Conservation (phyloP, 1,140 invertebrate species). For the Zelostemma sp. region DNA sequence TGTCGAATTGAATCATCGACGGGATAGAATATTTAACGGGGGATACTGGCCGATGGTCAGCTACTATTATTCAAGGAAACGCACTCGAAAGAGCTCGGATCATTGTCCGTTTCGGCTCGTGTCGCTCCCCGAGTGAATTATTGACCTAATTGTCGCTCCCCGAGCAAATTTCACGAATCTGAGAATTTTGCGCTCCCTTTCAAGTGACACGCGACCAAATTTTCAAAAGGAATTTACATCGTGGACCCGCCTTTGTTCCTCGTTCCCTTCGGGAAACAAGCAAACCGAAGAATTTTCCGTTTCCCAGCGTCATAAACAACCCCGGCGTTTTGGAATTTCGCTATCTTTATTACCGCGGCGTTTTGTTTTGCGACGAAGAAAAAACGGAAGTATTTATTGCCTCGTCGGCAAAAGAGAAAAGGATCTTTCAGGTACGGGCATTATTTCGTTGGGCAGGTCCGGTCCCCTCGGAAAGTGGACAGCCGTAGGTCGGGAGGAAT, state of each 20-base stretch:
- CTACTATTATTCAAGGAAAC: conserved; percentile 50
- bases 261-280: too few species aligned
- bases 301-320: too few species aligned
- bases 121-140: conserved; percentile 56
- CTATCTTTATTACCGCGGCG: neutral
- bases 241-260: too few species aligned
- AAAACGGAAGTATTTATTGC: conserved; percentile 1
- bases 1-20: conserved; percentile 67
- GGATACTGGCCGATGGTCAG: conserved; percentile 56
- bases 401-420: conserved; percentile 24
- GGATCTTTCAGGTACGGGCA: conserved; percentile 27
- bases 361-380: neutral
- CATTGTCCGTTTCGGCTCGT: conserved; percentile 22
- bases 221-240: conserved; percentile 15
- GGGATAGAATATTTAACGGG: conserved; percentile 56
- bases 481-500: conserved; percentile 46
- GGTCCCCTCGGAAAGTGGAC: conserved; percentile 26
- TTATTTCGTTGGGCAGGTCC: conserved; percentile 35
- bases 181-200: conserved; percentile 33
- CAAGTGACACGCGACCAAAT: conserved; percentile 48
- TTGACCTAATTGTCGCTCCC: conserved; percentile 64
- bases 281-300: too few species aligned
- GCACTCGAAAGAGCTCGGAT: conserved; percentile 14
- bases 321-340: too few species aligned
- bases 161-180: conserved; percentile 58